Conservation (phyloP, 2,888 invertebrate species). For the Ennomos quercinarius region DNA sequence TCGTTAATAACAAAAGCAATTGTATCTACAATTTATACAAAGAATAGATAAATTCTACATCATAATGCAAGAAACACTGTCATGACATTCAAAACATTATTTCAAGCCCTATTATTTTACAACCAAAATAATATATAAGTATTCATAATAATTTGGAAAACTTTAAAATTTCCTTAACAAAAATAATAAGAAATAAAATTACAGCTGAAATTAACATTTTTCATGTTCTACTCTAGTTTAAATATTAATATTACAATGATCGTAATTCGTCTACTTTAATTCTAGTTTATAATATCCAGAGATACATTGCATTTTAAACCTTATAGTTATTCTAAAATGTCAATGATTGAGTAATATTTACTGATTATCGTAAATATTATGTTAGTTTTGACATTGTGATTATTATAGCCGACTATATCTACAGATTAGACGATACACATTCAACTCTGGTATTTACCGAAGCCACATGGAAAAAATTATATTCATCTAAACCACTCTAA, state of each 20-base stretch:
- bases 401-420: slow-evolving; percentile 1
- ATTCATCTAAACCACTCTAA: too few species aligned
- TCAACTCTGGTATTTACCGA: too few species aligned
- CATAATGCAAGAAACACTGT: too few species aligned
- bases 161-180: slow-evolving; percentile 52
- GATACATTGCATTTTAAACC: slow-evolving; percentile 20
- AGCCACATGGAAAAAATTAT: too few species aligned
- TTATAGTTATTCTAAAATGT: slow-evolving; percentile 26
- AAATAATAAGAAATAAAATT: slow-evolving; percentile 43
- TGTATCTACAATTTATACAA: too few species aligned
- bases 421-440: too few species aligned
- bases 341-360: slow-evolving; percentile 49
- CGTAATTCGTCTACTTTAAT: slow-evolving; percentile 17
- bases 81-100: not conserved
- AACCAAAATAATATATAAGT: slow-evolving; percentile 11
- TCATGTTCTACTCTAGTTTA: slow-evolving; percentile 45
- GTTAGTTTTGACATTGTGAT: slow-evolving; percentile 8
- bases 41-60: too few species aligned
- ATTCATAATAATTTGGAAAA: slow-evolving; percentile 37
- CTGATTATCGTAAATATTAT: slow-evolving; percentile 30
- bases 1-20: too few species aligned
- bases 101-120: slow-evolving; percentile 11
- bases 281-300: slow-evolving; percentile 36
- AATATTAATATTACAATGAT: slow-evolving; percentile 34
- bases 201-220: slow-evolving; percentile 48